Conservation (phyloP, 2,797 vertebrate genomes). For the Bufotes viridis region DNA sequence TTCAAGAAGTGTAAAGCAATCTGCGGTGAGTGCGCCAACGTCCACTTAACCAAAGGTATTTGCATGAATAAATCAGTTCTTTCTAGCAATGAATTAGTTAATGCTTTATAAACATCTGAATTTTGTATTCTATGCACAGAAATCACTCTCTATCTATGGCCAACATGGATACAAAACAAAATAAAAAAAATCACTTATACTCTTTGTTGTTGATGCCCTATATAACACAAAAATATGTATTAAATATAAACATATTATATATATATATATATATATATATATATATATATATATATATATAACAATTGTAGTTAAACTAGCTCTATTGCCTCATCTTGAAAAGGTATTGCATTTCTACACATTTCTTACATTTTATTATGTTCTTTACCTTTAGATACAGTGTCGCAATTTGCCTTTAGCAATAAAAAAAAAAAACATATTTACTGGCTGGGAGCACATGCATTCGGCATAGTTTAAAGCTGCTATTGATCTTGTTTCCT, state of each 20-base stretch:
- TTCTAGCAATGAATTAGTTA: not conserved
- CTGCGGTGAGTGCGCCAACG: not conserved
- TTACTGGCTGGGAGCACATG: slow-evolving; percentile 43
- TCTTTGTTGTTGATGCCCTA: not conserved
- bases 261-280: too few species aligned
- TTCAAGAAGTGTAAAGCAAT: not conserved
- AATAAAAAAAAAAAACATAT: slow-evolving; percentile 49
- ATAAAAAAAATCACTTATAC: too few species aligned
- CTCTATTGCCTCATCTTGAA: not conserved
- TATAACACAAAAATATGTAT: not conserved
- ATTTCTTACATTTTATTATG: slow-evolving; percentile 25
- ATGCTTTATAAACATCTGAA: too few species aligned
- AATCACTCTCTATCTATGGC: not conserved
- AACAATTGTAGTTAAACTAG: not conserved
- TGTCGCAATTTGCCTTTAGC: slow-evolving; percentile 47
- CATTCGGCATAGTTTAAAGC: slow-evolving; percentile 15
- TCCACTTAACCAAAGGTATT: not conserved
- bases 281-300: too few species aligned
- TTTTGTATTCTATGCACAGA: too few species aligned
- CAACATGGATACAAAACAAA: not conserved
- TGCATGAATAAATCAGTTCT: not conserved
- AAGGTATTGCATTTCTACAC: not conserved
- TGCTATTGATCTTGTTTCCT: slow-evolving; percentile 43
- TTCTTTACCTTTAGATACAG: slow-evolving; percentile 28
- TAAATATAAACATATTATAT: too few species aligned